Conservation (phyloP, 2,113 vertebrate species). For the Panthera uncia region DNA sequence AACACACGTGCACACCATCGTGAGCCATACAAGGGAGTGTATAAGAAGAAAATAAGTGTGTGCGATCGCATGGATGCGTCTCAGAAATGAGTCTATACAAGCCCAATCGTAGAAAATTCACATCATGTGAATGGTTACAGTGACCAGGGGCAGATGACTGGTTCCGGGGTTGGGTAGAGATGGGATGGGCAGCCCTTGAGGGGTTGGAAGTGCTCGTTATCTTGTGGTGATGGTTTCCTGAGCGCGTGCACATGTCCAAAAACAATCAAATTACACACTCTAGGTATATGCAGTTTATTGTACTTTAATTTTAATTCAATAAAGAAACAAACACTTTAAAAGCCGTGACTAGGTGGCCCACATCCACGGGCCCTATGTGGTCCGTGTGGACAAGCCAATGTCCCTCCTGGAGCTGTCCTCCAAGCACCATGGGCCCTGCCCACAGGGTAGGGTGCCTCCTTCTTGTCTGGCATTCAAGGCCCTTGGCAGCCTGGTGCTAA, state of each 20-base stretch:
- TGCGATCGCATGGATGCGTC: accelerated
- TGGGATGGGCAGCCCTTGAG: not conserved
- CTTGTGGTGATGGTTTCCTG: not conserved
- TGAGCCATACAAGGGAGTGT: not conserved
- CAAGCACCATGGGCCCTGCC: no score
- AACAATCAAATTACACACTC: no score
- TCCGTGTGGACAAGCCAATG: not conserved
- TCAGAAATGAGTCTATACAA: not conserved
- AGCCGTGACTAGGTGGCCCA: not conserved
- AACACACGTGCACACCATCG: not conserved
- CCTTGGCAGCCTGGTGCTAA: not conserved
- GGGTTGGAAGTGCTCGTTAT: not conserved
- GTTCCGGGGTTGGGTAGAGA: not conserved
- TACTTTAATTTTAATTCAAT: not conserved
- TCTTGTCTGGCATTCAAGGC: not conserved
- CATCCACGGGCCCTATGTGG: not conserved
- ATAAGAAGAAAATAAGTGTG: no score
- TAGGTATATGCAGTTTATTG: no score
- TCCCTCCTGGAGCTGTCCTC: not conserved
- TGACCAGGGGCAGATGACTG: not conserved
- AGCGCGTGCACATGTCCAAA: accelerated
- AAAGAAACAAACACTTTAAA: not conserved
- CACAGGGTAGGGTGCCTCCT: not conserved
- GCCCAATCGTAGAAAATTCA: accelerated
- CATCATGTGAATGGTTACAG: accelerated